These are phyloP conservation scores for Eristalis pertinax DNA, from an alignment of 2,888 invertebrate genomes.

Conservation along the genomic window DNA sequence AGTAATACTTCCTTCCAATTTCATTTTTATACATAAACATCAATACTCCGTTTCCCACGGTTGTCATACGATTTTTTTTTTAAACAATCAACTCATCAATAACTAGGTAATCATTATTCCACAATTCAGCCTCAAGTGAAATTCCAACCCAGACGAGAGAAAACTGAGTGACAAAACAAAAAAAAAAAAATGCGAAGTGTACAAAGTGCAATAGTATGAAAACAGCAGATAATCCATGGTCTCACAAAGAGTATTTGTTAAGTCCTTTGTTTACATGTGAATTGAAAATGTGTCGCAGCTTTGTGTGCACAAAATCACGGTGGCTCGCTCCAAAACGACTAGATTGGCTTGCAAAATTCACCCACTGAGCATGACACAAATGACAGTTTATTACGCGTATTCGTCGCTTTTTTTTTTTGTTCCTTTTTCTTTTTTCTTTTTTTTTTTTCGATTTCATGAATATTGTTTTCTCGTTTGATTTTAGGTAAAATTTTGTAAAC, in stretches of 20 bases:
- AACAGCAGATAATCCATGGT: slow-evolving; percentile 28
- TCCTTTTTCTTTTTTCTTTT: not conserved
- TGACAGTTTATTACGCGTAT: slow-evolving; percentile 46
- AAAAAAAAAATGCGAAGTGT: slow-evolving; percentile 20
- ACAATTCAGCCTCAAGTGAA: slow-evolving; percentile 27
- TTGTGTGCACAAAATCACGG: not conserved
- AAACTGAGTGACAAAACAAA: slow-evolving; percentile 59
- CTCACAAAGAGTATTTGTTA: slow-evolving; percentile 9
- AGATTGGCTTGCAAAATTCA: slow-evolving; percentile 31
- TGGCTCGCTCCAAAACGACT: not conserved
- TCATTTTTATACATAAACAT: slow-evolving; percentile 47
- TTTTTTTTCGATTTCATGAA: not conserved
- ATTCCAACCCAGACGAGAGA: slow-evolving; percentile 21
- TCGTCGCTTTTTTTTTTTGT: not conserved
- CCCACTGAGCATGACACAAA: slow-evolving; percentile 23
- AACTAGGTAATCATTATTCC: slow-evolving; percentile 53
- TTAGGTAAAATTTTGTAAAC: slow-evolving; percentile 49
- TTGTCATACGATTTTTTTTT: slow-evolving; percentile 36
- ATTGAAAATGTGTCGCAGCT: slow-evolving; percentile 6
- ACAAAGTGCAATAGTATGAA: slow-evolving; percentile 44
- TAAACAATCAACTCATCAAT: slow-evolving; percentile 29
- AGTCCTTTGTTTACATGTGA: slow-evolving; percentile 46
- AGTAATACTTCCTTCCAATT: slow-evolving; percentile 28
- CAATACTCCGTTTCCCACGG: slow-evolving; percentile 19
- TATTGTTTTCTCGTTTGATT: slow-evolving; percentile 21